These are phyloP conservation scores for Falco punctatus DNA, from an alignment of 2,113 vertebrate genomes.

Conservation along the genomic window DNA sequence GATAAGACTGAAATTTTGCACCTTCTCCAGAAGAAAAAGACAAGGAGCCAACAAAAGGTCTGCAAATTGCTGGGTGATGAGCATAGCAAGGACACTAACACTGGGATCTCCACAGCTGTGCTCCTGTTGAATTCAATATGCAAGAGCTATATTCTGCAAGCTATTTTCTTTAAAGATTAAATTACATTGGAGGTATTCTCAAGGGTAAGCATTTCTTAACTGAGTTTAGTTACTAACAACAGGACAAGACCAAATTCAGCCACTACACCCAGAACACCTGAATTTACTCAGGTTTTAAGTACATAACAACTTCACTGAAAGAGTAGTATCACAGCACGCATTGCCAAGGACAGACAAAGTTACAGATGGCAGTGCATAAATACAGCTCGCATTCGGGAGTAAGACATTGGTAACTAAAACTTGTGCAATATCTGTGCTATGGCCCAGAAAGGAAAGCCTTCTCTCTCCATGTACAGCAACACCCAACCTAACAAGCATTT, in stretches of 20 bases:
- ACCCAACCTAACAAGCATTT: background rate
- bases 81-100: background rate
- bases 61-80: background rate
- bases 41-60: background rate
- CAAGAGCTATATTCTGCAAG: background rate
- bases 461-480: background rate
- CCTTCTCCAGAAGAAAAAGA: background rate
- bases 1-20: background rate
- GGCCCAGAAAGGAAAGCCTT: background rate
- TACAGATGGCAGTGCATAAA: background rate
- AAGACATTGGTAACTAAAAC: background rate
- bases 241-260: background rate
- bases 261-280: background rate
- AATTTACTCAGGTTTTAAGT: background rate
- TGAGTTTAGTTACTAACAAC: background rate
- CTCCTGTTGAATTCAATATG: background rate
- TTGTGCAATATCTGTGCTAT: background rate
- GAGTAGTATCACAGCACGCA: background rate
- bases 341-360: background rate
- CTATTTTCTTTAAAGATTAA: background rate
- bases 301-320: accelerated
- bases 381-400: background rate
- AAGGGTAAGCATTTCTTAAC: background rate
- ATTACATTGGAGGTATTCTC: background rate
- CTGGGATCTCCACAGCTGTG: background rate